Percentiles rank a stretch among this genome's conserved stretches.
These are phyloP conservation scores for Scolopax rusticola DNA, from an alignment of 2,797 vertebrate species.

Conservation along the genomic window DNA sequence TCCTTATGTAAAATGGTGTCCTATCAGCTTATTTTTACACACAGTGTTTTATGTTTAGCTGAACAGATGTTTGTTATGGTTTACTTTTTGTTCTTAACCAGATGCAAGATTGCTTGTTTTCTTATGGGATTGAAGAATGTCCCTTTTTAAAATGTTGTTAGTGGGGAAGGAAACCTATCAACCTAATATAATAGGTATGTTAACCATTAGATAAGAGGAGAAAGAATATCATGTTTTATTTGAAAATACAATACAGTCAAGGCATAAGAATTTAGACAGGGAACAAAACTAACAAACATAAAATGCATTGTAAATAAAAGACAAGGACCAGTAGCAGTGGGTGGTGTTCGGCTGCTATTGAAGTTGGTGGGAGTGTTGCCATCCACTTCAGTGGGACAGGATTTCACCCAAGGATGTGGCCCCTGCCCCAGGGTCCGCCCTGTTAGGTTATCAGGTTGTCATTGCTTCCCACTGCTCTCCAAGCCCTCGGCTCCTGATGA, in stretches of 20 bases:
- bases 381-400: neutral
- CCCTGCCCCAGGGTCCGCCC: neutral
- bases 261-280: constrained; percentile 44
- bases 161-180: constrained; percentile 61
- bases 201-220: constrained; percentile 58
- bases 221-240: constrained; percentile 50
- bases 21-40: constrained; percentile 49
- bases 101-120: constrained; percentile 55
- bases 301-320: constrained; percentile 34
- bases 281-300: constrained; percentile 57
- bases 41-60: constrained; percentile 24
- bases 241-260: constrained; percentile 45
- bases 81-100: constrained; percentile 21
- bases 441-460: neutral
- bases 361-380: constrained; percentile 51
- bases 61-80: constrained; percentile 60
- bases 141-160: constrained; percentile 29
- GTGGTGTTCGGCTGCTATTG: constrained; percentile 22
- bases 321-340: constrained; percentile 7
- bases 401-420: constrained; percentile 35
- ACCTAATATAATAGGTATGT: constrained; percentile 51
- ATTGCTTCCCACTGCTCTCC: neutral
- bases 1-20: constrained; percentile 42
- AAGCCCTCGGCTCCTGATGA: neutral
- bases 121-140: neutral